A percentile compares a stretch with the other conserved stretches of the same genome.
Evolutionary conservation across 2,113 vertebrate species (phyloP).

Genomic region (Lepisosteus oculatus): DNA sequence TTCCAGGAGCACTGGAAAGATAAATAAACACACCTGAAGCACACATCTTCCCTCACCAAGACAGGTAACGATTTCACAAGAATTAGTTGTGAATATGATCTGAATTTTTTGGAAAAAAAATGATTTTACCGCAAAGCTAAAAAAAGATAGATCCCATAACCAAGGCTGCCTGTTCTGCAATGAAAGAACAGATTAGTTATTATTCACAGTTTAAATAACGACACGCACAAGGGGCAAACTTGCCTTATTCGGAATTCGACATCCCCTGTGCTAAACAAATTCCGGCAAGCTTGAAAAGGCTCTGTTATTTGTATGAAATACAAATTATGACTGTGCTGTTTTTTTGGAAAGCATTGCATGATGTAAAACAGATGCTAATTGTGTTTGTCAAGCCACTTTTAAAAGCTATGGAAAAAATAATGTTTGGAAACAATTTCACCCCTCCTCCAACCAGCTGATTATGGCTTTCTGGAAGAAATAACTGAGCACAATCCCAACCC

Average conservation of each 20-base stretch:
- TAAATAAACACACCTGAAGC: too few species aligned
- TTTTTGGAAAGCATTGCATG: neutral
- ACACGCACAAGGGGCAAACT: neutral
- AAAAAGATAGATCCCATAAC: neutral
- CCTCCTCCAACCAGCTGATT: neutral
- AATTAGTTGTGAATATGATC: too few species aligned
- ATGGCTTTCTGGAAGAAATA: constrained; percentile 2
- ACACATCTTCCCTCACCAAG: too few species aligned
- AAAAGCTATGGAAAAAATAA: constrained; percentile 3
- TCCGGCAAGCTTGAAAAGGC: neutral
- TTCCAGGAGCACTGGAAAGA: too few species aligned
- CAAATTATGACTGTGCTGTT: constrained; percentile 6
- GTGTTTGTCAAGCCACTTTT: constrained; percentile 7
- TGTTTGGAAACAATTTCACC: constrained; percentile 1
- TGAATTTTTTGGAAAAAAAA: too few species aligned
- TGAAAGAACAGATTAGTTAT: neutral
- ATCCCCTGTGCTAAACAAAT: neutral
- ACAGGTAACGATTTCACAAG: too few species aligned
- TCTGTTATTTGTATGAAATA: neutral
- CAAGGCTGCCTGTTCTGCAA: neutral
- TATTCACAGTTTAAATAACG: constrained; percentile 1
- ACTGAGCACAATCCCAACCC: neutral
- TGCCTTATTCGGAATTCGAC: neutral
- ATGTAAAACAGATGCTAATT: constrained; percentile 13
- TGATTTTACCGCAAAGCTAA: too few species aligned